Percentiles rank a stretch among this genome's conserved stretches.
phyloP scores from a whole-genome alignment of 2,888 invertebrate genomes.

The Oscheius myriophilus region DNA sequence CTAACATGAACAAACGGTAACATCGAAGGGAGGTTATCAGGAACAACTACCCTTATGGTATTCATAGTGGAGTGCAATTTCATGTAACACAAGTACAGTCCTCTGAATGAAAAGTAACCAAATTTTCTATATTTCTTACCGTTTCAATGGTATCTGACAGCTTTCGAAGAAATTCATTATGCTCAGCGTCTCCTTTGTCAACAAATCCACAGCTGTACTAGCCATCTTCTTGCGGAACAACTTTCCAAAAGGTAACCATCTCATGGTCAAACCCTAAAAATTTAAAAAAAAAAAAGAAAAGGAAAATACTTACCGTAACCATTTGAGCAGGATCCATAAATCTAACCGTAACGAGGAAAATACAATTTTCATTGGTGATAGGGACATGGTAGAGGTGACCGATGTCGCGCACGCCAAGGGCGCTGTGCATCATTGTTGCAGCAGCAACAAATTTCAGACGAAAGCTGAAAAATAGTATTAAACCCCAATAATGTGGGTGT shows the following conservation, averaged over 20 bases:
- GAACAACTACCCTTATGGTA: slow-evolving; percentile 80
- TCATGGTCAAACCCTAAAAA: slow-evolving; percentile 84
- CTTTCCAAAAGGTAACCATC: slow-evolving; percentile 90
- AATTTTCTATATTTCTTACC: slow-evolving; percentile 64
- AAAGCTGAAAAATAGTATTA: slow-evolving; percentile 42
- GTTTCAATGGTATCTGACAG: slow-evolving; percentile 83
- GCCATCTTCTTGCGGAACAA: slow-evolving; percentile 77
- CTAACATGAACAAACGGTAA: slow-evolving; percentile 91
- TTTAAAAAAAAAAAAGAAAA: neutral
- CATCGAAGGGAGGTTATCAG: slow-evolving; percentile 90
- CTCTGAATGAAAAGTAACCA: slow-evolving; percentile 71
- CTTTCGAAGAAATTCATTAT: slow-evolving; percentile 81
- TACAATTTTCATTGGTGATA: slow-evolving; percentile 85
- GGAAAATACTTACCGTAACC: slow-evolving; percentile 73
- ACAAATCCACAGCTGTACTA: slow-evolving; percentile 79
- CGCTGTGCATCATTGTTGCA: slow-evolving; percentile 85
- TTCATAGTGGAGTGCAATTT: slow-evolving; percentile 88
- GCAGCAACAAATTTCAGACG: slow-evolving; percentile 85
- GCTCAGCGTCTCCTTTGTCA: slow-evolving; percentile 86
- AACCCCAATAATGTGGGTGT: neutral
- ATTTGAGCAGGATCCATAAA: slow-evolving; percentile 83
- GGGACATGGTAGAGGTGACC: slow-evolving; percentile 94
- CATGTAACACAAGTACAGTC: slow-evolving; percentile 92
- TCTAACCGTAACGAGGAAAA: slow-evolving; percentile 88
- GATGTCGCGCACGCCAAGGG: slow-evolving; percentile 86